phyloP scores from a whole-genome alignment of 2,797 vertebrate genomes.

The Vipera ursinii region DNA sequence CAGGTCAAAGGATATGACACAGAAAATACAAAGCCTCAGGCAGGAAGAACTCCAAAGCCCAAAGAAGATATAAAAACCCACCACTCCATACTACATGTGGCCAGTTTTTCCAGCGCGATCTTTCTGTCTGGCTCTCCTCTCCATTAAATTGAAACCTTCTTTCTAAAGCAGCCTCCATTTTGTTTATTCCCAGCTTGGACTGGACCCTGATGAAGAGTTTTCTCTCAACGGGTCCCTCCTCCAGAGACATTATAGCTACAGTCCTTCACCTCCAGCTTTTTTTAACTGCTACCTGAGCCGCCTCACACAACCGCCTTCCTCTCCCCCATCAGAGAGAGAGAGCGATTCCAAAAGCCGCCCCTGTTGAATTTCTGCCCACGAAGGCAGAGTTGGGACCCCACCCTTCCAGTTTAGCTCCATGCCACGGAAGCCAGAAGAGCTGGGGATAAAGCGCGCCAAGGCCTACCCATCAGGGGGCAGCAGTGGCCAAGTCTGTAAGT shows the following conservation, averaged over 20 bases:
- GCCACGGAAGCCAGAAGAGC: too few species aligned
- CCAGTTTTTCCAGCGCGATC: too few species aligned
- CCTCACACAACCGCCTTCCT: neutral
- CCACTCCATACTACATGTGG: too few species aligned
- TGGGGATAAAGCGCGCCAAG: neutral
- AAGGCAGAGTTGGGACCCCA: neutral
- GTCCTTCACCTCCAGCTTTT: neutral
- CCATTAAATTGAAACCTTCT: too few species aligned
- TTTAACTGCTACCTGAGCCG: neutral
- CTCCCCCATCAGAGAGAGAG: neutral
- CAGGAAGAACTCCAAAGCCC: too few species aligned
- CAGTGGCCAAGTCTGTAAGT: neutral
- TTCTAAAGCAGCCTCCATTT: too few species aligned
- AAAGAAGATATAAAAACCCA: too few species aligned
- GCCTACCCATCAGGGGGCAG: slow-evolving; percentile 20
- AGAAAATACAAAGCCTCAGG: too few species aligned
- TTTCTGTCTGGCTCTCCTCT: too few species aligned
- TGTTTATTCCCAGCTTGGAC: too few species aligned
- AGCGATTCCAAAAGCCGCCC: neutral
- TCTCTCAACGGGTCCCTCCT: neutral
- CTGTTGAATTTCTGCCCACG: neutral
- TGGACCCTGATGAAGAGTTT: too few species aligned
- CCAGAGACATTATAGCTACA: neutral
- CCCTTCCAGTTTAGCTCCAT: neutral
- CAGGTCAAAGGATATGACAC: too few species aligned